These are phyloP conservation scores for Brachypteracias leptosomus DNA, from an alignment of 2,113 vertebrate genomes.

Conservation along the genomic window DNA sequence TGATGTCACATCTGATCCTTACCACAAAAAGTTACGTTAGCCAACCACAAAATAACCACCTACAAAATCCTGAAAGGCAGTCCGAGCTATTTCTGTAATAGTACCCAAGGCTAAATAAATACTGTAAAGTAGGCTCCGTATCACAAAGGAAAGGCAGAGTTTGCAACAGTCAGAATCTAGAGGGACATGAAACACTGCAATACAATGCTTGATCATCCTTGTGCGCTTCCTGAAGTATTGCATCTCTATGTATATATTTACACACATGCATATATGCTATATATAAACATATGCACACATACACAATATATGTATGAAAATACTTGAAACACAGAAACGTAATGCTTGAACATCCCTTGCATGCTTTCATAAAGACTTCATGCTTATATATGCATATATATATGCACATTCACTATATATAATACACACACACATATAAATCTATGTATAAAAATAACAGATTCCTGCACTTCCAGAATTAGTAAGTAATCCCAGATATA, in stretches of 20 bases:
- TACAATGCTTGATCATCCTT: neutral
- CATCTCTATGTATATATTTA: neutral
- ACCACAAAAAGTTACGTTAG: neutral
- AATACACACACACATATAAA: neutral
- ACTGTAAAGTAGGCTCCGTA: neutral
- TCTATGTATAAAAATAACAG: neutral
- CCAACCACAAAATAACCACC: conserved; percentile 47
- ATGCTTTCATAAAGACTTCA: neutral
- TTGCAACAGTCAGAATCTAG: neutral
- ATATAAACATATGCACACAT: neutral
- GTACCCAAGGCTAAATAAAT: conserved; percentile 17
- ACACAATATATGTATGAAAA: neutral
- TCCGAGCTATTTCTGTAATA: neutral
- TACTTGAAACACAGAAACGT: neutral
- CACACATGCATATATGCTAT: neutral
- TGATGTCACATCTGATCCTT: neutral
- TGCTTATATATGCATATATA: neutral
- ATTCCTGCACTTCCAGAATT: neutral
- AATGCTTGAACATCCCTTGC: neutral
- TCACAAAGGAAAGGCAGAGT: neutral
- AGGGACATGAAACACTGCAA: neutral
- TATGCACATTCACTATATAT: neutral
- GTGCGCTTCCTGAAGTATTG: neutral
- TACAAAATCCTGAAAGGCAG: neutral
- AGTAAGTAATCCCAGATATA: neutral